Evolutionary conservation across 2,113 vertebrate genomes (phyloP).

Genomic region (Atlantisia rogersi): DNA sequence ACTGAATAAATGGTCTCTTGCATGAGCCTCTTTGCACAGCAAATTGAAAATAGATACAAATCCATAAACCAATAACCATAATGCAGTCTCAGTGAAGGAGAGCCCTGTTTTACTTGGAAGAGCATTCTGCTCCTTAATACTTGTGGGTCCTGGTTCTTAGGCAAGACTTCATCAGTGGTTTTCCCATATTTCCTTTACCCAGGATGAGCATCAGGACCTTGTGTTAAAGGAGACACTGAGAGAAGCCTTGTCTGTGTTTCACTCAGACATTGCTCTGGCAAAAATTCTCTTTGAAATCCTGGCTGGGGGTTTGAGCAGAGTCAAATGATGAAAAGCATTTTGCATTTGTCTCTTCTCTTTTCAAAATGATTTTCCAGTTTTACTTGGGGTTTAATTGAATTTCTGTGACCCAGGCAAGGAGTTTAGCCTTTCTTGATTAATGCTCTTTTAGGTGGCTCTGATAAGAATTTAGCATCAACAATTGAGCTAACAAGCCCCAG

Average conservation of each 20-base stretch:
- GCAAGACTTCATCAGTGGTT: not conserved
- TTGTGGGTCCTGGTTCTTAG: not conserved
- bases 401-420: slow-evolving; percentile 37
- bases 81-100: not conserved
- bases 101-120: not conserved
- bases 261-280: not conserved
- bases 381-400: slow-evolving; percentile 63
- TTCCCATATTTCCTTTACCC: not conserved
- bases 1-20: not conserved
- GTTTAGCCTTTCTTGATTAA: slow-evolving; percentile 62
- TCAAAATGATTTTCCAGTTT: slow-evolving; percentile 58
- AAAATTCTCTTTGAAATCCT: not conserved
- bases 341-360: slow-evolving; percentile 36
- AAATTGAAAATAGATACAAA: not conserved
- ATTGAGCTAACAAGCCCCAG: slow-evolving; percentile 56
- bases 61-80: not conserved
- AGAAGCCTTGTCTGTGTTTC: not conserved
- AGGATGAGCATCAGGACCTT: not conserved
- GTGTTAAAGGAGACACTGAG: not conserved
- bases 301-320: not conserved
- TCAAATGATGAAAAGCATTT: slow-evolving; percentile 33
- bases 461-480: slow-evolving; percentile 66
- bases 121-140: not conserved
- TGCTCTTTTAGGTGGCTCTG: slow-evolving; percentile 64
- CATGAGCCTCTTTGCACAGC: not conserved